phyloP scores from a whole-genome alignment of 2,797 vertebrate species.

The Falco berigora region DNA sequence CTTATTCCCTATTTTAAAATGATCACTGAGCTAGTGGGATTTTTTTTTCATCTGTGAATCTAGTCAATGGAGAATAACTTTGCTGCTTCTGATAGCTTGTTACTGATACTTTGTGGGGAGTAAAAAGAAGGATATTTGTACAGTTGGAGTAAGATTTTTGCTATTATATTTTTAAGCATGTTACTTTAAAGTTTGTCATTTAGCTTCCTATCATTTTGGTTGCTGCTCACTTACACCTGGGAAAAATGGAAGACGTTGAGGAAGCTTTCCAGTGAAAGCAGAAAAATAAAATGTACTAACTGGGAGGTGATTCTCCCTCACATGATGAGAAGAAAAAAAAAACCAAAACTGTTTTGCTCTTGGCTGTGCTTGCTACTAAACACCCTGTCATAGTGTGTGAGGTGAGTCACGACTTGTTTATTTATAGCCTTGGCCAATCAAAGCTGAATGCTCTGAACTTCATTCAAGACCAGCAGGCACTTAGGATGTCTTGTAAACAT shows the following conservation, averaged over 20 bases:
- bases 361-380: conserved; percentile 51
- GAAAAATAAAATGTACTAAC: conserved; percentile 46
- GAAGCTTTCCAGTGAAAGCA: conserved; percentile 27
- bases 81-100: neutral
- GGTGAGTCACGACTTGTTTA: conserved; percentile 86
- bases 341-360: conserved; percentile 21
- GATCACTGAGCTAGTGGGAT: neutral
- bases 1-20: neutral
- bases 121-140: neutral
- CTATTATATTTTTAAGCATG: neutral
- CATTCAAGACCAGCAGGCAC: conserved; percentile 83
- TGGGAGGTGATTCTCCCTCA: conserved; percentile 60
- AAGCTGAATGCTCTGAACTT: conserved; percentile 76
- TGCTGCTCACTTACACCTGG: neutral
- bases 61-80: neutral
- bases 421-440: conserved; percentile 86
- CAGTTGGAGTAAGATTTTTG: neutral
- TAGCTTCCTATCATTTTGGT: neutral
- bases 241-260: neutral
- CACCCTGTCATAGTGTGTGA: conserved; percentile 73
- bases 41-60: neutral
- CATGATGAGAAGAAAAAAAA: conserved; percentile 44
- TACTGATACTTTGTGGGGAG: neutral
- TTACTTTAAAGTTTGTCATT: neutral
- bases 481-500: conserved; percentile 74